phyloP scores from a whole-genome alignment of 2,797 vertebrate genomes.

The Gymnothorax javanicus region DNA sequence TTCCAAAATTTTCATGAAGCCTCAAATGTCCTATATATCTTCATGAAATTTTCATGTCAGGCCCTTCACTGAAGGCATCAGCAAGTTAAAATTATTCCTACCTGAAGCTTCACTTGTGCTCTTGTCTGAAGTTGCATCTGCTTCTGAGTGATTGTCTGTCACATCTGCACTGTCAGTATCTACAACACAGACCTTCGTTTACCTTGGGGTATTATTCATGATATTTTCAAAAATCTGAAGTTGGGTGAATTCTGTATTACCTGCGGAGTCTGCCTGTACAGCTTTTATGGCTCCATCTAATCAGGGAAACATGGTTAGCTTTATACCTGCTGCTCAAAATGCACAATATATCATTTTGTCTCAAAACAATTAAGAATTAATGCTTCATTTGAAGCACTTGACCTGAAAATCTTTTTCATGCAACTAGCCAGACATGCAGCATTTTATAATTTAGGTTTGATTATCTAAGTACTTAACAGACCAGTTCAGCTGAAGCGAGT shows the following conservation, averaged over 20 bases:
- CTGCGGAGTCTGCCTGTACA: slow-evolving; percentile 11
- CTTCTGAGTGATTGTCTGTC: slow-evolving; percentile 2
- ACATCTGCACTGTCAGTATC: slow-evolving; percentile 14
- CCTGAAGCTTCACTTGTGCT: slow-evolving; percentile 12
- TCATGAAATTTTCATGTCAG: background rate
- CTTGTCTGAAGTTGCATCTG: background rate
- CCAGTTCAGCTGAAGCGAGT: no score
- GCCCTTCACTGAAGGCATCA: background rate
- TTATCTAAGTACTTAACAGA: no score
- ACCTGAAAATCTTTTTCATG: background rate
- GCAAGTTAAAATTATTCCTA: background rate
- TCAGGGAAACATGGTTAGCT: background rate
- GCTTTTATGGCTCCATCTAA: slow-evolving; percentile 7
- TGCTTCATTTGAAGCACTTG: background rate
- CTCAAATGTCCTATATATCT: background rate
- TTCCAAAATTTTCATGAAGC: background rate
- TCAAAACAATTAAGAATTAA: background rate
- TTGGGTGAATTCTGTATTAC: background rate
- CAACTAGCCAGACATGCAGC: background rate
- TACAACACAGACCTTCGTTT: background rate
- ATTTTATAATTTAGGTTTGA: no score
- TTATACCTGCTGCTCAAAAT: background rate
- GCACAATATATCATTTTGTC: background rate
- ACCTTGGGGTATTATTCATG: background rate
- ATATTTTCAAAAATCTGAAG: background rate